Percentiles rank a stretch among this genome's conserved stretches.
Evolutionary conservation across 2,797 vertebrate species (phyloP).

Genomic region (Pagetopsis macropterus): DNA sequence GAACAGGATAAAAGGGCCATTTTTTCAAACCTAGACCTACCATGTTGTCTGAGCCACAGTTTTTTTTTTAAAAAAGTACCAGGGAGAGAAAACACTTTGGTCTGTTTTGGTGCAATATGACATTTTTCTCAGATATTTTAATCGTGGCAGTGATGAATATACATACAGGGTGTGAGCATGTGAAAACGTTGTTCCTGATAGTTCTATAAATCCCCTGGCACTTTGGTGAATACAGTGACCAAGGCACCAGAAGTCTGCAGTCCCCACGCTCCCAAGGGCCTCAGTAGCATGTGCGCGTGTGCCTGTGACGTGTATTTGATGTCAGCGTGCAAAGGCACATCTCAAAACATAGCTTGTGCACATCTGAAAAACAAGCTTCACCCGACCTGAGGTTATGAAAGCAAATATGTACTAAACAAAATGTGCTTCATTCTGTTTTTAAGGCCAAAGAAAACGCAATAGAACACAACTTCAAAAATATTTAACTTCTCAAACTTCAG

Average conservation of each 20-base stretch:
- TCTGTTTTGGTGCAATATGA: conserved; percentile 21
- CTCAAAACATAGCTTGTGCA: conserved; percentile 39
- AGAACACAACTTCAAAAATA: conserved; percentile 51
- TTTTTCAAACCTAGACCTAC: conserved; percentile 43
- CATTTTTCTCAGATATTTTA: conserved; percentile 40
- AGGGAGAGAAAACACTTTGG: conserved; percentile 19
- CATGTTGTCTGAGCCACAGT: conserved; percentile 20
- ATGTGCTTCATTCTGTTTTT: conserved; percentile 48
- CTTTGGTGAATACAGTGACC: conserved; percentile 20
- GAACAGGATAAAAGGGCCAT: conserved; percentile 20
- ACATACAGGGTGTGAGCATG: conserved; percentile 40
- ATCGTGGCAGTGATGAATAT: conserved; percentile 27
- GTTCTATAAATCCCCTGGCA: conserved; percentile 61
- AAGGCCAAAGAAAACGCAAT: conserved; percentile 70
- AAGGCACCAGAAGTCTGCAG: conserved; percentile 67
- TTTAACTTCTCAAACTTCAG: conserved; percentile 31
- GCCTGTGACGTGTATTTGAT: conserved; percentile 8
- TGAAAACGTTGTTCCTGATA: conserved; percentile 52
- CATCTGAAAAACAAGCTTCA: conserved; percentile 60
- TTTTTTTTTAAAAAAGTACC: background rate
- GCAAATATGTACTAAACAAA: conserved; percentile 55
- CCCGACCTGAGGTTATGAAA: conserved; percentile 75
- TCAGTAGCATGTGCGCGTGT: background rate
- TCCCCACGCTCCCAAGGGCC: conserved; percentile 44
- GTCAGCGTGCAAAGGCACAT: conserved; percentile 24